Percentiles rank a stretch among this genome's conserved stretches.
phyloP scores from a whole-genome alignment of 2,797 vertebrate genomes.

The Serranus cabrilla region DNA sequence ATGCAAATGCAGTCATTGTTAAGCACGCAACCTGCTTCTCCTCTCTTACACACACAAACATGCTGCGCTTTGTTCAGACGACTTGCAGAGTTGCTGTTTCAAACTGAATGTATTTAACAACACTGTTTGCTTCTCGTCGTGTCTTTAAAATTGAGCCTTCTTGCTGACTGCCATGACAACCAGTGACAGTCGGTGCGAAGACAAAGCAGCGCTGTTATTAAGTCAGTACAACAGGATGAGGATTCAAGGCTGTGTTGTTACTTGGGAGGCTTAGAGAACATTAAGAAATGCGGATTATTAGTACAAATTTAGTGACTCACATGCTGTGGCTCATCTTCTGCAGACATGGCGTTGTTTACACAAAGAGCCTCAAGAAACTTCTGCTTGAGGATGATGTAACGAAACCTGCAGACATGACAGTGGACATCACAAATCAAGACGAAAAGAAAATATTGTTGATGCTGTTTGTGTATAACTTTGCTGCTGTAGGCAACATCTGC shows the following conservation, averaged over 20 bases:
- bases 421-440: not conserved
- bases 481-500: not conserved
- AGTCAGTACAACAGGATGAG: not conserved
- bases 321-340: constrained; percentile 97
- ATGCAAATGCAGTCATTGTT: constrained; percentile 19
- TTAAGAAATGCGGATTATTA: not conserved
- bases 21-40: not conserved
- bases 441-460: not conserved
- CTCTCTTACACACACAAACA: not conserved
- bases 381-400: constrained; percentile 97
- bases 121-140: not conserved
- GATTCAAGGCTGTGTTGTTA: constrained; percentile 5
- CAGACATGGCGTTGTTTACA: constrained; percentile 99
- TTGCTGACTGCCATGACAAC: constrained; percentile 33
- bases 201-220: constrained; percentile 25
- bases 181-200: constrained; percentile 25
- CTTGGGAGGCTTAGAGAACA: not conserved
- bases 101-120: not conserved
- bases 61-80: not conserved
- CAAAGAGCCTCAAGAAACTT: constrained; percentile 99
- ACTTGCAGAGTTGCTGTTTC: not conserved
- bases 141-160: constrained; percentile 15
- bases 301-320: constrained; percentile 84
- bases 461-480: not conserved
- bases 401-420: constrained; percentile 86